Conservation (phyloP, 2,797 vertebrate genomes). For the Takifugu ocellatus region DNA sequence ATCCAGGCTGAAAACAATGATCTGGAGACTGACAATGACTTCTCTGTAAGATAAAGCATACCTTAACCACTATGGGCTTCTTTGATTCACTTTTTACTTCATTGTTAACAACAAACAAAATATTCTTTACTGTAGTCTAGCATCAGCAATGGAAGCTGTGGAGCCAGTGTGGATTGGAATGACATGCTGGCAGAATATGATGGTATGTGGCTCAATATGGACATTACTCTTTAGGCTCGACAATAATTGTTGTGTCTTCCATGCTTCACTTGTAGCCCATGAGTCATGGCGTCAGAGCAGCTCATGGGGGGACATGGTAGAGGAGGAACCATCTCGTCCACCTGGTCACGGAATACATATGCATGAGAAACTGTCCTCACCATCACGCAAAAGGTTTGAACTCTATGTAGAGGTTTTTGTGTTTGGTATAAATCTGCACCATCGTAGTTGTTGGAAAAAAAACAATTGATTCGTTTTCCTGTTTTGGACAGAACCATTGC, state of each 20-base stretch:
- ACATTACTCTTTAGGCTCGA: neutral
- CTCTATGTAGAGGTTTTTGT: constrained; percentile 1
- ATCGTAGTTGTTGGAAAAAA: neutral
- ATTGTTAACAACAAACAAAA: neutral
- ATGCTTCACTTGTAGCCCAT: constrained; percentile 74
- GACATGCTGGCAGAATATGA: constrained; percentile 97
- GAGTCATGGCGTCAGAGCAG: constrained; percentile 96
- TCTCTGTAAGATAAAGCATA: constrained; percentile 80
- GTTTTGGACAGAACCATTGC: constrained; percentile 90
- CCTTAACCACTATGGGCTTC: neutral
- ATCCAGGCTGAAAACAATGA: constrained; percentile 96
- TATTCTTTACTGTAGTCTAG: constrained; percentile 72
- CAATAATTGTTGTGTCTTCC: constrained; percentile 4
- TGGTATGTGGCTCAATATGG: constrained; percentile 70
- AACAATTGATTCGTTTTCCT: constrained; percentile 45
- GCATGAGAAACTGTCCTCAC: constrained; percentile 97
- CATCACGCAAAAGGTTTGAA: constrained; percentile 91
- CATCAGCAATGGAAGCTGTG: constrained; percentile 84
- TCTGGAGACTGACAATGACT: constrained; percentile 93
- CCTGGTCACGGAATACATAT: constrained; percentile 98
- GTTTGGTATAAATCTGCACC: neutral
- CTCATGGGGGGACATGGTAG: constrained; percentile 97
- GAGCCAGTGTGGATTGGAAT: constrained; percentile 91
- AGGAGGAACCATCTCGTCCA: constrained; percentile 93
- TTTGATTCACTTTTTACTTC: neutral